Evolutionary conservation across 2,797 vertebrate species (phyloP).

Genomic region (Okamejei kenojei): DNA sequence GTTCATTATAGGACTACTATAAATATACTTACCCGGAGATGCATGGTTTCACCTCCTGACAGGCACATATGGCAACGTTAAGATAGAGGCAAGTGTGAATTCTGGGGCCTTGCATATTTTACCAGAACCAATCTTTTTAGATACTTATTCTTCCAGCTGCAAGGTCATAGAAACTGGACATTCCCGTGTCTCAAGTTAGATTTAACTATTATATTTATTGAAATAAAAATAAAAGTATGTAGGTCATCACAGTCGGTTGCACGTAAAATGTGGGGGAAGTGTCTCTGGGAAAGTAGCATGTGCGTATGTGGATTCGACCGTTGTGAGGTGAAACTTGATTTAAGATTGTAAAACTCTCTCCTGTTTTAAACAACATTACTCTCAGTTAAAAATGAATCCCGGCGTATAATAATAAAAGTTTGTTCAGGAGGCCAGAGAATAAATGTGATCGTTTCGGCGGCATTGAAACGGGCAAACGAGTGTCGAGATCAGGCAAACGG

Average conservation of each 20-base stretch:
- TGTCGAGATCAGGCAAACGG: not conserved
- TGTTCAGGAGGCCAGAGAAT: not conserved
- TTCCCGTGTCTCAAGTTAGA: not conserved
- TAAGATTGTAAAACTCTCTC: not conserved
- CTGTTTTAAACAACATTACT: not conserved
- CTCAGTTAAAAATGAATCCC: not conserved
- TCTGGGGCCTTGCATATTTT: constrained; percentile 20
- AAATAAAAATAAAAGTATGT: not conserved
- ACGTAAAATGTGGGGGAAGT: not conserved
- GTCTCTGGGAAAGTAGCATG: not conserved
- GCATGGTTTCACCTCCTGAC: not conserved
- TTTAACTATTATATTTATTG: not conserved
- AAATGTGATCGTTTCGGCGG: not conserved
- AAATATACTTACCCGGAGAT: not conserved
- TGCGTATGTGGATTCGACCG: not conserved
- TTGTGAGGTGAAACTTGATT: not conserved
- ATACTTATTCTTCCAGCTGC: not conserved
- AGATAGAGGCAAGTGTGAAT: not conserved
- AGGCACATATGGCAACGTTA: not conserved
- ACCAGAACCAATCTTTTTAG: not conserved
- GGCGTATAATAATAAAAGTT: not conserved
- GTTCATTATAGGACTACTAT: not conserved
- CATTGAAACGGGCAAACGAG: not conserved
- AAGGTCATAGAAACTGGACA: not conserved
- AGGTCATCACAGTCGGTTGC: not conserved